Conservation (phyloP, 2,888 invertebrate species). For the Eristalis intricaria region DNA sequence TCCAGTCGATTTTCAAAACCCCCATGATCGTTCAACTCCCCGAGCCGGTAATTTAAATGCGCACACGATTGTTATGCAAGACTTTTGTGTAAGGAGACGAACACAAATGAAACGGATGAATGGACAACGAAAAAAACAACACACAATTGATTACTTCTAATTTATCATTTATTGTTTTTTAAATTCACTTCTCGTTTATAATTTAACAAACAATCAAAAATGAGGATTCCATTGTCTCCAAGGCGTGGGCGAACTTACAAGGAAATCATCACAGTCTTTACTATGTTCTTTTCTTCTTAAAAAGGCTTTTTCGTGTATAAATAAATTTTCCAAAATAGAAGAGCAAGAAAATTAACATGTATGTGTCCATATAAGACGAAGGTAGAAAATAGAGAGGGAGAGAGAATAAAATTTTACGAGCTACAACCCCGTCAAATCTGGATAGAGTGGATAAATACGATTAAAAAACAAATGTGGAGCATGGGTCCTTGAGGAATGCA, state of each 20-base stretch:
- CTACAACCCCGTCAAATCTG: slow-evolving; percentile 36
- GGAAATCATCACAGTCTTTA: slow-evolving; percentile 71
- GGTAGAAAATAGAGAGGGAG: slow-evolving; percentile 14
- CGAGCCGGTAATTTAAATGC: slow-evolving; percentile 40
- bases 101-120: slow-evolving; percentile 1
- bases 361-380: neutral
- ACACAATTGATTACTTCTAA: slow-evolving; percentile 15
- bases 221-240: slow-evolving; percentile 53
- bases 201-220: slow-evolving; percentile 58
- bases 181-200: slow-evolving; percentile 19
- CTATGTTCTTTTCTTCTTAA: slow-evolving; percentile 31
- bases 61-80: slow-evolving; percentile 47
- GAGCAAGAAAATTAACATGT: neutral
- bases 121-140: slow-evolving; percentile 7
- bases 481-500: neutral
- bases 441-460: slow-evolving; percentile 28
- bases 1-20: slow-evolving; percentile 27
- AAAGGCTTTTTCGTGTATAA: slow-evolving; percentile 29
- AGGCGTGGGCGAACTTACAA: slow-evolving; percentile 44
- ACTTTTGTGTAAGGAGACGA: slow-evolving; percentile 38
- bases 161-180: slow-evolving; percentile 29
- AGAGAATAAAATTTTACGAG: slow-evolving; percentile 27
- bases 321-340: slow-evolving; percentile 36
- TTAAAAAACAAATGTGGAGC: slow-evolving; percentile 10
- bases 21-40: slow-evolving; percentile 57